Conservation (phyloP, 2,888 invertebrate genomes). For the Drosophila ustulata region DNA sequence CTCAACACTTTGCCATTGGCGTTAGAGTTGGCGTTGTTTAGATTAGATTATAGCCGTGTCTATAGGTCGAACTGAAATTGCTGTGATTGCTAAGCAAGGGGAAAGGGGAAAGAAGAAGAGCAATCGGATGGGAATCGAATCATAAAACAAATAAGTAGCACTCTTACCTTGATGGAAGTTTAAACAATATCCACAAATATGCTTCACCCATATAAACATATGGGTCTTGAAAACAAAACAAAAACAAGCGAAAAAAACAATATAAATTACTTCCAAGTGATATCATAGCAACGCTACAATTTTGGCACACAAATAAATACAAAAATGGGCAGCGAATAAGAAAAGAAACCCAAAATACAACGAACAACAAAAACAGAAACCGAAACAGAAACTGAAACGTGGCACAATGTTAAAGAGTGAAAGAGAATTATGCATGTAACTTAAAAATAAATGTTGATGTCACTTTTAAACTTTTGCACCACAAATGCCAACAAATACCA, state of each 20-base stretch:
- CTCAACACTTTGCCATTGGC: conserved; percentile 31
- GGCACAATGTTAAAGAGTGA: conserved; percentile 31
- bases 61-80: conserved; percentile 28
- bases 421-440: conserved; percentile 52
- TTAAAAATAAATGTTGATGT: conserved; percentile 80
- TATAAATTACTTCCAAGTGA: conserved; percentile 70
- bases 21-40: conserved; percentile 23
- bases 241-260: conserved; percentile 35
- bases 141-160: conserved; percentile 7
- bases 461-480: conserved; percentile 59
- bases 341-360: conserved; percentile 28
- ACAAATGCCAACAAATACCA: conserved; percentile 33
- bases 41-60: conserved; percentile 54
- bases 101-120: not conserved
- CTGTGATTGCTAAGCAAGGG: conserved; percentile 35
- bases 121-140: conserved; percentile 9
- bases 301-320: conserved; percentile 65
- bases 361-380: conserved; percentile 17
- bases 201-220: conserved; percentile 6
- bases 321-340: conserved; percentile 55
- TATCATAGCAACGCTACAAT: conserved; percentile 65
- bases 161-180: conserved; percentile 38
- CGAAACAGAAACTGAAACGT: conserved; percentile 19
- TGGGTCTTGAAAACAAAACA: conserved; percentile 12
- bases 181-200: conserved; percentile 20